Conservation (phyloP, 2,888 invertebrate genomes). For the Noctua janthina region DNA sequence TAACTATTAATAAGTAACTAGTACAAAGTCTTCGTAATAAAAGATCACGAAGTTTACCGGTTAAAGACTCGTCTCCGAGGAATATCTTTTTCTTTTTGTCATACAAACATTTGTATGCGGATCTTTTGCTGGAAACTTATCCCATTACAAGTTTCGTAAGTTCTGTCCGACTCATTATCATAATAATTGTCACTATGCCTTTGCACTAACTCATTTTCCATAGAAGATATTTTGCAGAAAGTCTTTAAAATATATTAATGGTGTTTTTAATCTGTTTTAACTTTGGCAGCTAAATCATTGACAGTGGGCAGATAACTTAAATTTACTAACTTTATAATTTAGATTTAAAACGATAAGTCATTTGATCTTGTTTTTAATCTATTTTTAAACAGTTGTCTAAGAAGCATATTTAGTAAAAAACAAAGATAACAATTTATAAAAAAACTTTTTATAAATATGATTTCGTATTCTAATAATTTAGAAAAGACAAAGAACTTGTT, state of each 20-base stretch:
- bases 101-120: conserved; percentile 73
- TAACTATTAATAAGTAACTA: conserved; percentile 47
- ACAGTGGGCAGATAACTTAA: conserved; percentile 16
- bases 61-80: conserved; percentile 38
- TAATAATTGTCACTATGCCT: conserved; percentile 44
- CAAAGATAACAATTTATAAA: not conserved
- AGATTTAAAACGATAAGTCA: conserved; percentile 7
- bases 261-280: conserved; percentile 17
- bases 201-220: conserved; percentile 24
- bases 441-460: not conserved
- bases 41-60: conserved; percentile 48
- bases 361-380: conserved; percentile 28
- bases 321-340: conserved; percentile 36
- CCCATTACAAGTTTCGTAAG: conserved; percentile 70
- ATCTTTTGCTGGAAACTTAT: conserved; percentile 73
- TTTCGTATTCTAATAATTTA: conserved; percentile 11
- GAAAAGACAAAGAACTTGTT: conserved; percentile 11
- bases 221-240: conserved; percentile 23
- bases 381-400: not conserved
- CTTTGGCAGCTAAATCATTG: conserved; percentile 28
- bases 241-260: conserved; percentile 5
- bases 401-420: not conserved
- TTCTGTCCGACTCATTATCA: conserved; percentile 62
- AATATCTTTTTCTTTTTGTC: conserved; percentile 53
- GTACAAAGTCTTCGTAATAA: conserved; percentile 48